Conservation (phyloP, 2,113 vertebrate genomes). For the Cyphomyrus discorhynchus region DNA sequence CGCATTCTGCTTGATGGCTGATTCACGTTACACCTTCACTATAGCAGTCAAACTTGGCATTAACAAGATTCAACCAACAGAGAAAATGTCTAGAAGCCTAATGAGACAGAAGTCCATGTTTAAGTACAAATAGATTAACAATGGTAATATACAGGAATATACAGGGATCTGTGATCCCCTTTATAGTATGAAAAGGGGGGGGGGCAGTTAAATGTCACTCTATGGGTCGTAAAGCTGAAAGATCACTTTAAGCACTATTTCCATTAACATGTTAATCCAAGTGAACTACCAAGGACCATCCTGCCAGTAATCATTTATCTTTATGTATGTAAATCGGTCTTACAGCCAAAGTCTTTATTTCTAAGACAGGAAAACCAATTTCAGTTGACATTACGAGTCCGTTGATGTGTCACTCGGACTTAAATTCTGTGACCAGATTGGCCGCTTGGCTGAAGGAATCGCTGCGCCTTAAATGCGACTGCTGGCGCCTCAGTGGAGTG, state of each 20-base stretch:
- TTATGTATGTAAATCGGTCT: neutral
- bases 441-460: neutral
- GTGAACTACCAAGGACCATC: neutral
- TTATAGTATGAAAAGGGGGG: neutral
- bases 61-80: neutral
- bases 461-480: neutral
- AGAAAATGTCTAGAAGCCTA: neutral
- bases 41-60: neutral
- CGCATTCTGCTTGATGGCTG: neutral
- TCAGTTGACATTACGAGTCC: neutral
- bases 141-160: neutral
- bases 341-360: neutral
- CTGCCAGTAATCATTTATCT: neutral
- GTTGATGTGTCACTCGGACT: neutral
- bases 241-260: neutral
- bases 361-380: neutral
- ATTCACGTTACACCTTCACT: neutral
- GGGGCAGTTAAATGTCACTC: neutral
- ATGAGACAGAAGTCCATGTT: neutral
- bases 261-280: neutral
- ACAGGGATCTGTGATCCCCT: neutral
- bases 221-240: neutral
- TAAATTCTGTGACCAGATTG: neutral
- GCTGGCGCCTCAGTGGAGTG: neutral
- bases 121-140: neutral